Evolutionary conservation across 1,140 invertebrate genomes (phyloP), one percentile per base, ranked within the genome.

Genomic region (Helicorthomorpha holstii): DNA sequence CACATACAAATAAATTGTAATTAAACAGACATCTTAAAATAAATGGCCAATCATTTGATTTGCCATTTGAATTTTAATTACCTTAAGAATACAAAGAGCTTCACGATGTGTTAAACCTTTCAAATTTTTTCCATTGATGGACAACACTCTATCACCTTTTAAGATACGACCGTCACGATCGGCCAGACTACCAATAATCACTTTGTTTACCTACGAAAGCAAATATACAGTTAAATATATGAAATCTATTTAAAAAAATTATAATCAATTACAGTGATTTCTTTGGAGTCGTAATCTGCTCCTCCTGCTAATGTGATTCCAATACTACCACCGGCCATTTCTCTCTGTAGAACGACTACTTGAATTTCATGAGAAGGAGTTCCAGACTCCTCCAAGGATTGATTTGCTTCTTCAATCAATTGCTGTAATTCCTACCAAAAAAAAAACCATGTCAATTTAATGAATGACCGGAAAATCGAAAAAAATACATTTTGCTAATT

Each of bases 301-400:
- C 88, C 87, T 43, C 86, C 87, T 42, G 85, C 85, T 47, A 92
- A 66, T 3, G 83, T 88, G 44, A 91, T 82, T 16, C 88, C 88
- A 41, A 91, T 79, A 60, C 82, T 85, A 2, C 82, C 78, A 25
- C 78, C 79, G 7, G 75, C 70, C 54, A 74, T 71, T 58, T 79
- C 63, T 53, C 77, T 69, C 58, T 78, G 76, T 24, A 79, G 62
- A 2, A 78, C 65, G 1, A 77, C 71, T n/a, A 78, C 76, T 29
- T 72, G 63, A 16, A 79, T 72, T 56, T 77, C 75, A 53, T 75
- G 73, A 2, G 59, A 61, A 10, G 64, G 64, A 10, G 65, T 66
- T 14, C 64, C 64, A 29, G 69, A 61, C 46, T 79, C 76, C 50
- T 79, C 77, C 24, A 77, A 56, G 22, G 70, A 75, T 50, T 74